Percentiles rank a stretch among this genome's conserved stretches.
Conservation (phyloP, 2,113 vertebrate genomes). For the Catharus minimus region DNA sequence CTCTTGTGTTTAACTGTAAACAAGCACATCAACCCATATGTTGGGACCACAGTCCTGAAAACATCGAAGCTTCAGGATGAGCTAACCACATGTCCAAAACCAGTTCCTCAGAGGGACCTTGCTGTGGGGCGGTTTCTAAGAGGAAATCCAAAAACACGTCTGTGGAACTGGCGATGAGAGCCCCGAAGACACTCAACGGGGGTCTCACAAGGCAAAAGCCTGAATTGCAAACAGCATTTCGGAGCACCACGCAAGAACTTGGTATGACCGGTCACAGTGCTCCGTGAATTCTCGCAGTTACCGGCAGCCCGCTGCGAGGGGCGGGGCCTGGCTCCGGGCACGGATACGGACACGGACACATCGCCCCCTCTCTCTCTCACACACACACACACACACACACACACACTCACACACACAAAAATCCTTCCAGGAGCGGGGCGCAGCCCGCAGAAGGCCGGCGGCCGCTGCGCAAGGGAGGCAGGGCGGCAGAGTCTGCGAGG, state of each 20-base stretch:
- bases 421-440: background rate
- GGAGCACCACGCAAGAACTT: background rate
- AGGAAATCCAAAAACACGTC: background rate
- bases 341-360: background rate
- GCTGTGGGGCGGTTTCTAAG: background rate
- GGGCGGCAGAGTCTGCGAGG: background rate
- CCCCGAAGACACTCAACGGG: rapidly evolving
- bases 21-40: background rate
- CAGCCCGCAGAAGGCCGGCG: background rate
- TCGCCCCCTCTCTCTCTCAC: background rate
- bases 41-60: background rate
- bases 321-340: background rate
- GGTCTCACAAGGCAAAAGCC: background rate
- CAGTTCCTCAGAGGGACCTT: background rate
- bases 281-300: background rate
- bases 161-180: too few relatives aligned
- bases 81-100: background rate
- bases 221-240: background rate
- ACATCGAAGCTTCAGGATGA: background rate
- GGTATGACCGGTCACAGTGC: too few relatives aligned
- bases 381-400: background rate
- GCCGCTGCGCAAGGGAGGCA: background rate
- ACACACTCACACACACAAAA: background rate
- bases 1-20: background rate
- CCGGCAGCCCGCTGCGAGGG: background rate